phyloP scores from a whole-genome alignment of 2,113 vertebrate genomes.

The Athene noctua region DNA sequence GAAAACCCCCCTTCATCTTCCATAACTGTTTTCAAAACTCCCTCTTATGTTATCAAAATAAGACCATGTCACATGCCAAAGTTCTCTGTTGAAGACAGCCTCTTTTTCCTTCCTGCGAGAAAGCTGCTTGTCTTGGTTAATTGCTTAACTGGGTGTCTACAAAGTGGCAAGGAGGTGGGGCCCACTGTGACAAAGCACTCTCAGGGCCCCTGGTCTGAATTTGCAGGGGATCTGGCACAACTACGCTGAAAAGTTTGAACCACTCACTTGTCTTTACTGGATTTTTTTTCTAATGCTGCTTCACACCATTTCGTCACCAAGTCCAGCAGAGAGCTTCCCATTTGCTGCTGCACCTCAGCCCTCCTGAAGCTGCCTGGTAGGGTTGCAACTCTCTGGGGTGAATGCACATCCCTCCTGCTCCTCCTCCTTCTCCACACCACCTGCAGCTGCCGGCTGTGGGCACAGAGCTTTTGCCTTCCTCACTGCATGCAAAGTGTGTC shows the following conservation, averaged over 20 bases:
- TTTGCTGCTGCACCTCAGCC: background rate
- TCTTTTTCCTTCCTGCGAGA: background rate
- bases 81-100: background rate
- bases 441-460: background rate
- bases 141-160: background rate
- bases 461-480: background rate
- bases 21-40: background rate
- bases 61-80: background rate
- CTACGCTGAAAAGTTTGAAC: background rate
- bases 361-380: background rate
- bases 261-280: background rate
- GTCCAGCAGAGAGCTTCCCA: background rate
- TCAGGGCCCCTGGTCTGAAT: background rate
- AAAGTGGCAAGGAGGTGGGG: too few species aligned
- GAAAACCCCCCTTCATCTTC: background rate
- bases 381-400: fast-evolving
- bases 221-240: background rate
- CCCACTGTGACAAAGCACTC: background rate
- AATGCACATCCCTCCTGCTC: background rate
- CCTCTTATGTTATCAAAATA: background rate
- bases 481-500: background rate
- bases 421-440: background rate
- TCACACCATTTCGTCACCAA: background rate
- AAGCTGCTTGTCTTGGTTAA: background rate
- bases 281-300: background rate